Base-by-base conservation (phyloP, 2,113 vertebrate genomes). In the Sterna hirundo region DNA sequence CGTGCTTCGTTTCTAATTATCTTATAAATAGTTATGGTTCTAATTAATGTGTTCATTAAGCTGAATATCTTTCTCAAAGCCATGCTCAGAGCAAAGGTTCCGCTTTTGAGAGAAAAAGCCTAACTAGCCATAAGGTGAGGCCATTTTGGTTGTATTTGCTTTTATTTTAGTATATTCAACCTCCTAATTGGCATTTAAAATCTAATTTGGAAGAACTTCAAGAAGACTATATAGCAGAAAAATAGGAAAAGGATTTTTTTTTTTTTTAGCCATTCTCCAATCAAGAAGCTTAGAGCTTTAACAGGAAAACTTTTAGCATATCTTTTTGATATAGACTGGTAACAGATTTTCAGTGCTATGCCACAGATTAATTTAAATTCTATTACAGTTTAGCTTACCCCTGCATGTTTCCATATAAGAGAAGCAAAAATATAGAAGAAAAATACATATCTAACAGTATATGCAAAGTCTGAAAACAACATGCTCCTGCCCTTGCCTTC, bases 41-140 rank as follows among this genome's bases (percentile, higher is more conserved):
- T 99, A 99, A 99, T 99, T 99, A 99, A 99, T 99, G 99, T 99
- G 99, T 99, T 99, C 99, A 99, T 99, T 99, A 99, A 99, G 98
- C 99, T 99, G 99, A 98, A 99, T 99, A 98, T 99, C 99, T 99
- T 98, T 99, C 99, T 99, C 99, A 99, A 99, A 99, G 99, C 99
- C 98, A 98, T 20, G 98, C 99, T 99, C 98, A 98, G 99, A 99
- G 99, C 99, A 99, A 98, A 99, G 99, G 99, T 99, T 99, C 98
- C 72, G 97, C 98, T 98, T 98, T 98, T 95, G 98, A 98, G 96
- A 98, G 99, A 99, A 99, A 96, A 99, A 99, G 98, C 98, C 99
- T 98, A 98, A 99, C 99, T 99, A 99, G 99, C 99, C 99, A 99
- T 99, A 99, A 99, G 99, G 99, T 99, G 99, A 99, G 98, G 99